Percentiles rank a stretch among this genome's conserved stretches.
phyloP scores from a whole-genome alignment of 2,797 vertebrate genomes.

The Borostomias antarcticus region DNA sequence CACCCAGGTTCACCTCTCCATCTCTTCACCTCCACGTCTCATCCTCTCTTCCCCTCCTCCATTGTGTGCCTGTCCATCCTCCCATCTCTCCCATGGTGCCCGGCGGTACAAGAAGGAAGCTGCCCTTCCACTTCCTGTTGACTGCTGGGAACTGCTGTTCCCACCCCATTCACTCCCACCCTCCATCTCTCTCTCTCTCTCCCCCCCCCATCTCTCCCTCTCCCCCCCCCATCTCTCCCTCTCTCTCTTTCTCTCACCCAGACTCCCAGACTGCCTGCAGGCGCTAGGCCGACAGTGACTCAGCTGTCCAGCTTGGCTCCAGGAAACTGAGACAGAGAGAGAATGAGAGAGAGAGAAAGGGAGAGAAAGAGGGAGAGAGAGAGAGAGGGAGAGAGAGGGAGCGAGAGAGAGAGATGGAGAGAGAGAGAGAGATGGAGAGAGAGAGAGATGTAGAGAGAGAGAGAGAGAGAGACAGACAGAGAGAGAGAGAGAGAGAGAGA shows the following conservation, averaged over 20 bases:
- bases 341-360: background rate
- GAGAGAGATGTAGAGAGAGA: background rate
- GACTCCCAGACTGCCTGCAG: background rate
- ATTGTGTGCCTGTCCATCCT: conserved; percentile 62
- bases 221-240: background rate
- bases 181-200: conserved; percentile 47
- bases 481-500: background rate
- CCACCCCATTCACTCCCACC: too few relatives aligned
- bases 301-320: conserved; percentile 7
- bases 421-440: too few relatives aligned
- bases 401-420: background rate
- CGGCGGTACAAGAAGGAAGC: conserved; percentile 62
- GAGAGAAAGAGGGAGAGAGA: too few relatives aligned
- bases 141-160: conserved; percentile 70
- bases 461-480: too few relatives aligned
- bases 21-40: conserved; percentile 55
- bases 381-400: too few relatives aligned
- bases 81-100: conserved; percentile 53
- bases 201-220: too few relatives aligned
- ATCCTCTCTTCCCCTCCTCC: conserved; percentile 29
- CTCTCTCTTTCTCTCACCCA: background rate
- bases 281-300: conserved; percentile 16
- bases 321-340: background rate
- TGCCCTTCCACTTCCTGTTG: conserved; percentile 72
- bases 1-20: too few relatives aligned